phyloP scores from a whole-genome alignment of 2,888 invertebrate genomes.

The Campoplex capitator region DNA sequence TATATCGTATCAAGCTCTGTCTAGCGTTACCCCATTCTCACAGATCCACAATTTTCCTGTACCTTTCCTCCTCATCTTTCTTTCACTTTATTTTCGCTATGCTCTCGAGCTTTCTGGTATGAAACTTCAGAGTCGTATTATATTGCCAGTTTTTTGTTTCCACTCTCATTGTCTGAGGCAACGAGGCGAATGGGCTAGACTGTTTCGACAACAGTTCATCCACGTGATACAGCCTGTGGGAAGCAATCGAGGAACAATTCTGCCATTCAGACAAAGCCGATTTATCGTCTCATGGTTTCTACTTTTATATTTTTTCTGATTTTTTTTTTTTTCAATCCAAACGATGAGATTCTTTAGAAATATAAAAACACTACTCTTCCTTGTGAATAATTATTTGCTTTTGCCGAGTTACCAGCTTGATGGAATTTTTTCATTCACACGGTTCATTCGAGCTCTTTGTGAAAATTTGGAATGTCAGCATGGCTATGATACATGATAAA shows the following conservation, averaged over 20 bases:
- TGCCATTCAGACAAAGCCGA: slow-evolving; percentile 39
- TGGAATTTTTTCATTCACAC: neutral
- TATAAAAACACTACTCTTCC: neutral
- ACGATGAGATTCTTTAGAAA: neutral
- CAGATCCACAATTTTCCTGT: slow-evolving; percentile 39
- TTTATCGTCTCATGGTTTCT: slow-evolving; percentile 22
- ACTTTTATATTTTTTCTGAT: neutral
- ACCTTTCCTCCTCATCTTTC: slow-evolving; percentile 1
- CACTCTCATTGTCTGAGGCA: slow-evolving; percentile 47
- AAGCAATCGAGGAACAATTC: slow-evolving; percentile 52
- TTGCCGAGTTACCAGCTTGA: neutral
- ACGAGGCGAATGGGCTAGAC: slow-evolving; percentile 53
- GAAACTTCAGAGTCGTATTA: slow-evolving; percentile 14
- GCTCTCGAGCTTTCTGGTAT: slow-evolving; percentile 13
- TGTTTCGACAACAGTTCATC: slow-evolving; percentile 39
- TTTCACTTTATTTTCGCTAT: slow-evolving; percentile 12
- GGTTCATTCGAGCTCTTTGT: neutral
- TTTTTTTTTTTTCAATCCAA: slow-evolving; percentile 4
- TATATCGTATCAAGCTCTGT: slow-evolving; percentile 17
- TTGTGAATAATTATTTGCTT: neutral
- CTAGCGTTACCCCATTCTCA: slow-evolving; percentile 9
- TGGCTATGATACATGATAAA: neutral
- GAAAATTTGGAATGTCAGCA: neutral
- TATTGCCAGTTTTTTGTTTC: slow-evolving; percentile 41
- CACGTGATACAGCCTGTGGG: slow-evolving; percentile 22